A percentile compares a stretch with the other conserved stretches of the same genome.
phyloP scores from a whole-genome alignment of 1,140 invertebrate genomes.

The Pseudomyrmex gracilis region DNA sequence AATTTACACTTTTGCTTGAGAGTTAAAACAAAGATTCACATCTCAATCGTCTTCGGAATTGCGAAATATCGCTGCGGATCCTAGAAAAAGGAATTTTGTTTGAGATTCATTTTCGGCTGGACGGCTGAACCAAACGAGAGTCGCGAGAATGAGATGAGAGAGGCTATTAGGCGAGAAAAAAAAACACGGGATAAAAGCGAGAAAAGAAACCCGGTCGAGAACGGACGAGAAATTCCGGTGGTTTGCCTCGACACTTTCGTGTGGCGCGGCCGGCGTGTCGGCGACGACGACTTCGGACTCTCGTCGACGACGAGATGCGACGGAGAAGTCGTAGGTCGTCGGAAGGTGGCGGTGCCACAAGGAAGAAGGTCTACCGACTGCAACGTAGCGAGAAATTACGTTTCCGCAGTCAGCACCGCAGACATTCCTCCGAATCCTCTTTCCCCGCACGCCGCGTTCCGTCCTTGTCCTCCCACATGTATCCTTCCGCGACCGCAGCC shows the following conservation, averaged over 20 bases:
- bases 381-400: slow-evolving; percentile 75
- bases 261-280: slow-evolving; percentile 11
- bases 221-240: slow-evolving; percentile 58
- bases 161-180: background rate
- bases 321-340: slow-evolving; percentile 52
- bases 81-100: background rate
- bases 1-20: background rate
- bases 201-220: slow-evolving; percentile 15
- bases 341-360: slow-evolving; percentile 36
- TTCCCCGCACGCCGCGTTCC: slow-evolving; percentile 25
- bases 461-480: background rate
- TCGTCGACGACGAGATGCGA: slow-evolving; percentile 18
- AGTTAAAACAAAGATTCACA: background rate
- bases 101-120: slow-evolving; percentile 14
- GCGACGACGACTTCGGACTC: slow-evolving; percentile 2
- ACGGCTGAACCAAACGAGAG: background rate
- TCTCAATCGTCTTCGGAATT: slow-evolving; percentile 30
- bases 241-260: slow-evolving; percentile 66
- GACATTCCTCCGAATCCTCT: slow-evolving; percentile 68
- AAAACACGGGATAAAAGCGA: background rate
- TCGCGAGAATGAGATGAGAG: background rate
- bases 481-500: slow-evolving; percentile 51
- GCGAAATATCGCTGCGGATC: background rate
- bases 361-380: slow-evolving; percentile 70
- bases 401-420: slow-evolving; percentile 74